Percentiles rank a stretch among this genome's conserved stretches.
These are phyloP conservation scores for Streptopelia turtur DNA, from an alignment of 2,797 vertebrate genomes.

Conservation along the genomic window DNA sequence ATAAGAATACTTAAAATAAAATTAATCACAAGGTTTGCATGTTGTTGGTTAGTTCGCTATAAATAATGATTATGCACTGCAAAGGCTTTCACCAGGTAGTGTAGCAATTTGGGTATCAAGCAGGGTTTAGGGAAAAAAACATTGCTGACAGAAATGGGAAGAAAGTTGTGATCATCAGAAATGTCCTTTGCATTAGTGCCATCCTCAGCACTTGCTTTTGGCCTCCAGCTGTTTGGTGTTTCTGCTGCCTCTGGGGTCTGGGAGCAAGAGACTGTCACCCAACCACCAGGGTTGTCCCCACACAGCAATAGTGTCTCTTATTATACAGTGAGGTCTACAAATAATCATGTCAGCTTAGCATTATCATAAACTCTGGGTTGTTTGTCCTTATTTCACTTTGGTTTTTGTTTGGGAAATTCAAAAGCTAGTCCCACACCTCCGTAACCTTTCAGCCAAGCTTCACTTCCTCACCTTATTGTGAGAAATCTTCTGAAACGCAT, in stretches of 20 bases:
- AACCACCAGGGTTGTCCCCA: neutral
- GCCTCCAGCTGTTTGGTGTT: neutral
- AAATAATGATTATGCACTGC: neutral
- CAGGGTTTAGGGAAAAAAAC: neutral
- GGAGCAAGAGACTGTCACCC: neutral
- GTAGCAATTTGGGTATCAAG: neutral
- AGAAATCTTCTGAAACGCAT: neutral
- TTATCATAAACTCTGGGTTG: neutral
- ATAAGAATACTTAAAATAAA: conserved; percentile 24
- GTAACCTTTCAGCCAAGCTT: neutral
- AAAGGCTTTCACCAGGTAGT: neutral
- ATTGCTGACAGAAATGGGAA: neutral
- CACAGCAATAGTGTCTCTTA: neutral
- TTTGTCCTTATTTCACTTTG: neutral
- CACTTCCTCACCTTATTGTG: neutral
- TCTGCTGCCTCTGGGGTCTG: neutral
- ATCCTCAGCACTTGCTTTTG: neutral
- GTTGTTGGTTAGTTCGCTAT: neutral
- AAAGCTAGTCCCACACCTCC: fast-evolving
- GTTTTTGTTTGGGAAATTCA: neutral
- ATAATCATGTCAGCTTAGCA: neutral
- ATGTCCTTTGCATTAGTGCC: fast-evolving
- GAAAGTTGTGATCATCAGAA: neutral
- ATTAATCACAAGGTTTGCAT: neutral
- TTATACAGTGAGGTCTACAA: neutral